Conservation (phyloP, 2,113 vertebrate species). For the Heloderma charlesbogerti region DNA sequence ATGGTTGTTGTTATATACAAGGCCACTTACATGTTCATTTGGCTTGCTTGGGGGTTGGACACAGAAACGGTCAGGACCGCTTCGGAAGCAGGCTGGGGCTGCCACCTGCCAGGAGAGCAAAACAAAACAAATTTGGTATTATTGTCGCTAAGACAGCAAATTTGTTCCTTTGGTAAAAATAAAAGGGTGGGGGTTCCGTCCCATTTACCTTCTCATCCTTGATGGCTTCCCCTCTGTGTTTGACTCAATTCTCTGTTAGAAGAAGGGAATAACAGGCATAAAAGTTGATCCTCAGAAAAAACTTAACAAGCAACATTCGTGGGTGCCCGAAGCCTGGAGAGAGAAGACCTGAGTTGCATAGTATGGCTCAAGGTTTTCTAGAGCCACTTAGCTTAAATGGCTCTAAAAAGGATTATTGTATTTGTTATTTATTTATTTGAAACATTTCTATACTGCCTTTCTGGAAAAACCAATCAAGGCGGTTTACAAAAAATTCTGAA, state of each 20-base stretch:
- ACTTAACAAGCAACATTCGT: not conserved
- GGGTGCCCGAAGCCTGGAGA: too few relatives aligned
- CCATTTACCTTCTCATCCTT: constrained; percentile 68
- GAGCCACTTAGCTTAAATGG: not conserved
- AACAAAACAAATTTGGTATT: not conserved
- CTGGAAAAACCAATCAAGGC: too few relatives aligned
- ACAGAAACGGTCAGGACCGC: constrained; percentile 78
- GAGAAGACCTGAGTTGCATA: not conserved
- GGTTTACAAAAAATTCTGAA: too few relatives aligned
- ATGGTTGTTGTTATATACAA: not conserved
- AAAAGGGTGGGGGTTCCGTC: not conserved
- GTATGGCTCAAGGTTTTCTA: not conserved
- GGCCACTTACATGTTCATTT: constrained; percentile 66
- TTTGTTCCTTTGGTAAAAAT: not conserved
- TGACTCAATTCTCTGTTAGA: constrained; percentile 58
- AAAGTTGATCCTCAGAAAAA: not conserved
- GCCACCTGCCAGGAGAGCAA: constrained; percentile 70
- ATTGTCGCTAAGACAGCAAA: not conserved
- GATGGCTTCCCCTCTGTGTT: constrained; percentile 38
- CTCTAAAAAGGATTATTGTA: not conserved
- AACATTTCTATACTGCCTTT: too few relatives aligned
- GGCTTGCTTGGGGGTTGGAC: constrained; percentile 69
- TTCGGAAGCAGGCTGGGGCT: constrained; percentile 66
- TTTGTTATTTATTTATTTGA: not conserved
- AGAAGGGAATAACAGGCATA: not conserved